phyloP scores from a whole-genome alignment of 2,113 vertebrate genomes.

The Pseudorasbora parva region DNA sequence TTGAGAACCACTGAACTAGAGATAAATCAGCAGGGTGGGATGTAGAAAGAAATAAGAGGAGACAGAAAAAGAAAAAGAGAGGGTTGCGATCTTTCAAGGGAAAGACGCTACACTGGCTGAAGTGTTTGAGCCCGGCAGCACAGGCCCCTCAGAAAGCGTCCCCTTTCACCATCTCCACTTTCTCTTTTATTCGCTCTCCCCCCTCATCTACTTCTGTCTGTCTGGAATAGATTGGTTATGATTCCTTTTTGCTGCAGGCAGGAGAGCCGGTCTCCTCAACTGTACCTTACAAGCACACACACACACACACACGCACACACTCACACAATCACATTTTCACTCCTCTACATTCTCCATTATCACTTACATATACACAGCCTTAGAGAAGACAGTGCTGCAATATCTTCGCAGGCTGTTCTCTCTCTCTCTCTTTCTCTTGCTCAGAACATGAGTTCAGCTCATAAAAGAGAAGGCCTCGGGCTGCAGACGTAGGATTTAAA shows the following conservation, averaged over 20 bases:
- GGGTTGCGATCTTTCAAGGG: slow-evolving; percentile 22
- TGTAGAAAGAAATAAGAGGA: slow-evolving; percentile 23
- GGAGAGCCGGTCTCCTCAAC: slow-evolving; percentile 36
- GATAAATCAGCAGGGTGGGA: slow-evolving; percentile 24
- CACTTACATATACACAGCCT: slow-evolving; percentile 46
- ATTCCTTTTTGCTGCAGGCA: slow-evolving; percentile 44
- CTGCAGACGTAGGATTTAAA: slow-evolving; percentile 48
- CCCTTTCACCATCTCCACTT: slow-evolving; percentile 16
- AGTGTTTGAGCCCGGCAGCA: slow-evolving; percentile 29
- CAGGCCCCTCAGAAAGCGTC: slow-evolving; percentile 24
- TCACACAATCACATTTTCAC: slow-evolving; percentile 23
- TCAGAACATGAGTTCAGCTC: slow-evolving; percentile 40
- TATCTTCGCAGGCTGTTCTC: slow-evolving; percentile 33
- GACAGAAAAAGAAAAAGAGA: slow-evolving; percentile 10
- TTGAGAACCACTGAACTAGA: slow-evolving; percentile 10
- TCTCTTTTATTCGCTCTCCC: slow-evolving; percentile 9
- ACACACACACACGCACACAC: slow-evolving; percentile 14
- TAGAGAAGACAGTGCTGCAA: slow-evolving; percentile 35
- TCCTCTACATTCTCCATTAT: slow-evolving; percentile 41
- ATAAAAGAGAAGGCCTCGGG: slow-evolving; percentile 44
- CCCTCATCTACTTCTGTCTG: slow-evolving; percentile 43
- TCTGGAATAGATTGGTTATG: slow-evolving; percentile 55
- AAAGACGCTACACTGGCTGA: slow-evolving; percentile 8
- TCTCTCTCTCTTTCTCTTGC: slow-evolving; percentile 2
- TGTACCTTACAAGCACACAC: not conserved